These are phyloP conservation scores for Suillia variegata DNA, from an alignment of 2,888 invertebrate genomes.

Conservation along the genomic window DNA sequence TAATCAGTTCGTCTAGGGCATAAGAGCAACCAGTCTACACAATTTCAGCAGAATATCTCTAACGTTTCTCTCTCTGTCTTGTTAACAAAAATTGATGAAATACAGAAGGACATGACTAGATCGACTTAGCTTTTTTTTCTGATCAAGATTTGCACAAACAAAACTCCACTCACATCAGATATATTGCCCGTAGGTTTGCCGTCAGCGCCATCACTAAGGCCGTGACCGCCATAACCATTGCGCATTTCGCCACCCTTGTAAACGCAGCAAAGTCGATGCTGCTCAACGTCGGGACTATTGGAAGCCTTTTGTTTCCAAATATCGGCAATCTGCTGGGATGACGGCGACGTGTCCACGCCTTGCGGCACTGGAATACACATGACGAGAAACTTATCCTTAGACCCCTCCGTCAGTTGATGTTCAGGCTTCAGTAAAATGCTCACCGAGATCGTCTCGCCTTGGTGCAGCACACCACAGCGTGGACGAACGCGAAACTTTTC, in stretches of 20 bases:
- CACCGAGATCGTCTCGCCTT: conserved; percentile 70
- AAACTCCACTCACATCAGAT: conserved; percentile 23
- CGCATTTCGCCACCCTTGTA: conserved; percentile 22
- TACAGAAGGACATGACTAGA: too few species aligned
- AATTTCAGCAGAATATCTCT: too few species aligned
- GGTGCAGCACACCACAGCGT: conserved; percentile 76
- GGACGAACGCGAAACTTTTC: conserved; percentile 94
- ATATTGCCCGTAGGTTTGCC: conserved; percentile 9
- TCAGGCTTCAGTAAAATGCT: conserved; percentile 78
- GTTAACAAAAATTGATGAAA: too few species aligned
- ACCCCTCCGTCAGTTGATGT: conserved; percentile 69
- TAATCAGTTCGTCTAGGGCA: too few species aligned
- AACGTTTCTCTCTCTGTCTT: too few species aligned
- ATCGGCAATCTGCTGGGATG: conserved; percentile 69
- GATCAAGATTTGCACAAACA: too few species aligned
- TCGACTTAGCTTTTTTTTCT: too few species aligned
- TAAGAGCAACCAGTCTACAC: too few species aligned
- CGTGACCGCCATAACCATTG: conserved; percentile 18
- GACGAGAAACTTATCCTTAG: conserved; percentile 86
- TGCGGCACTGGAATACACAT: conserved; percentile 76
- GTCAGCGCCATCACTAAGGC: not conserved
- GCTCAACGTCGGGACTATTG: conserved; percentile 66
- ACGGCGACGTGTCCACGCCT: conserved; percentile 63
- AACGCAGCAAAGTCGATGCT: conserved; percentile 73
- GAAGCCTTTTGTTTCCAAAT: conserved; percentile 74